Evolutionary conservation across 2,113 vertebrate species (phyloP), one percentile per base, ranked within the genome.

Genomic region (Crocuta crocuta): DNA sequence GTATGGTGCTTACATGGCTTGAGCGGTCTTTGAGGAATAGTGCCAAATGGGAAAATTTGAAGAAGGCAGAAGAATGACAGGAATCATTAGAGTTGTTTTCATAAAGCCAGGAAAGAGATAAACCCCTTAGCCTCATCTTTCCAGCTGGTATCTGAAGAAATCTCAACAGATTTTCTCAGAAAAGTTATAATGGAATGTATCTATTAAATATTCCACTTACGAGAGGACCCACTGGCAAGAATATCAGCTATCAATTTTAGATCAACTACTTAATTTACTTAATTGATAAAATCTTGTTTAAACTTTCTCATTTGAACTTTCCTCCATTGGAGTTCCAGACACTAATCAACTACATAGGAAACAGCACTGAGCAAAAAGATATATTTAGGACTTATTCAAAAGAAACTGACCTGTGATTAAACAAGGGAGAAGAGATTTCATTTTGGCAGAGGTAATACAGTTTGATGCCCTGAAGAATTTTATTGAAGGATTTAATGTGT

Each of bases 321-420:
- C 63, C 89, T 92, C 17, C 35, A 58, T 89, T 91, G 97, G 71
- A 95, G 17, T 91, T 79, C 31, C 79, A 94, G 45, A 95, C 6
- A 63, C 82, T 94, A 89, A 74, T 76, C 58, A 82, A 90, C 17
- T 58, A 16, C 28, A 24, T 21, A 73, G 33, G 74, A 92, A 95
- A 55, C 4, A 33, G 12, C 17, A 35, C 11, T 83, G 17, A 90
- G 21, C 13, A 81, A 70, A 95, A 92, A 31, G 24, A n/a, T 79
- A 28, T 66, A 88, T 74, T 95, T 81, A 91, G 65, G 31, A 93
- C 45, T 68, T 90, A 82, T 86, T 95, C 45, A 95, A 91, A 96
- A 93, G 76, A 48, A 95, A 55, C 45, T 73, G 55, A 84, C 73
- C 35, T 95, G 66, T 79, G 21, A 65, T 92, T 96, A 81, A 91